Percentiles rank a stretch among this genome's conserved stretches.
Evolutionary conservation across 2,888 invertebrate species (phyloP).

Genomic region (Hylaea fasciaria): DNA sequence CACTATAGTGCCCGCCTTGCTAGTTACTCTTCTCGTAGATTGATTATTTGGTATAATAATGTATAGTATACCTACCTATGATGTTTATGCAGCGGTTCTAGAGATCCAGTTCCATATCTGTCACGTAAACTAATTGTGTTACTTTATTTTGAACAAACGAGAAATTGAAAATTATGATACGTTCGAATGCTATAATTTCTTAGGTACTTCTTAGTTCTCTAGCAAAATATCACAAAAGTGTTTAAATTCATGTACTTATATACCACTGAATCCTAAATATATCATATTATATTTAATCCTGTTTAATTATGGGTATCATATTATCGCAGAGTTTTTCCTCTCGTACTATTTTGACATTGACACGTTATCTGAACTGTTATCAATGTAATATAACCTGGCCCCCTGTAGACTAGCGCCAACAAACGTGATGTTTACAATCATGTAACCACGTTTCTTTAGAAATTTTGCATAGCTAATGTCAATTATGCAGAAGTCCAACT

Average conservation of each 20-base stretch:
- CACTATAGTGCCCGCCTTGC: no score
- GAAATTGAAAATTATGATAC: no score
- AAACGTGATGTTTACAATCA: constrained; percentile 18
- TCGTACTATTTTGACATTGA: constrained; percentile 9
- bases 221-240: no score
- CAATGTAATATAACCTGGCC: constrained; percentile 13
- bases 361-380: constrained; percentile 8
- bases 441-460: constrained; percentile 5
- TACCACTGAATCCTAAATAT: constrained; percentile 1
- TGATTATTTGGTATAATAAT: no score
- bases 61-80: no score
- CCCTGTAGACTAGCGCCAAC: constrained; percentile 14
- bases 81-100: no score
- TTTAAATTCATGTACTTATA: not conserved
- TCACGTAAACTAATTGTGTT: no score
- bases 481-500: not conserved
- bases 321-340: constrained; percentile 21
- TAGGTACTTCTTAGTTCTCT: no score
- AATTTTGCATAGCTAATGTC: not conserved
- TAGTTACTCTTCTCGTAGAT: no score
- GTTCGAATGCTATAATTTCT: no score
- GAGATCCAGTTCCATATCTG: no score
- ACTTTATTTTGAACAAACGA: no score
- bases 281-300: not conserved
- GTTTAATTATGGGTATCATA: constrained; percentile 6